Percentiles rank a stretch among this genome's conserved stretches.
Conservation (phyloP, 1,140 invertebrate species). For the Brachionus calyciflorus region DNA sequence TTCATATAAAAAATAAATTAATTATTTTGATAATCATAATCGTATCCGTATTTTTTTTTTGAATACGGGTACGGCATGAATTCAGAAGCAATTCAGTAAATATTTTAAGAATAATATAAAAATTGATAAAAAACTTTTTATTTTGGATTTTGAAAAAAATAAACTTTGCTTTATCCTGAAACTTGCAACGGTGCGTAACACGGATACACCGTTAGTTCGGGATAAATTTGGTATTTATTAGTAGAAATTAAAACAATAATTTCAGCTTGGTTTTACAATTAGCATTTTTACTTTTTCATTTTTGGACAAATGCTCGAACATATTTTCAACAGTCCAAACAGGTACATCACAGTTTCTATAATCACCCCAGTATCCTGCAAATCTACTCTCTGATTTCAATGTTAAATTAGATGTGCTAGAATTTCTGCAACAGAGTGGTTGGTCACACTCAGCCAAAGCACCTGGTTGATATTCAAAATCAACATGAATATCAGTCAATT, state of each 20-base stretch:
- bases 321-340: constrained; percentile 58
- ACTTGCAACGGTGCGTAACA: too few species aligned
- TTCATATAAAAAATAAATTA: too few species aligned
- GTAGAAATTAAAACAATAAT: too few species aligned
- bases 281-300: constrained; percentile 48
- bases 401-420: neutral
- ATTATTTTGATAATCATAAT: too few species aligned
- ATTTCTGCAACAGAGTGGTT: constrained; percentile 28
- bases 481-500: constrained; percentile 43
- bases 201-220: too few species aligned
- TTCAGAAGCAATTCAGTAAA: too few species aligned
- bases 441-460: constrained; percentile 53
- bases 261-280: too few species aligned
- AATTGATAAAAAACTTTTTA: neutral
- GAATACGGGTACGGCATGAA: too few species aligned
- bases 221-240: too few species aligned
- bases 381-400: constrained; percentile 50
- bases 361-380: constrained; percentile 55
- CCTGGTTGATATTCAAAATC: constrained; percentile 51
- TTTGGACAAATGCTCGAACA: constrained; percentile 57
- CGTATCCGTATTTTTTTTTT: too few species aligned
- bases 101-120: neutral
- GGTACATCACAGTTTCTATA: constrained; percentile 62
- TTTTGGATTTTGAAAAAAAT: neutral
- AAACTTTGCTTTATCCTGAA: too few species aligned